Conservation (phyloP, 1,140 invertebrate species). For the Neomicropteryx cornuta region DNA sequence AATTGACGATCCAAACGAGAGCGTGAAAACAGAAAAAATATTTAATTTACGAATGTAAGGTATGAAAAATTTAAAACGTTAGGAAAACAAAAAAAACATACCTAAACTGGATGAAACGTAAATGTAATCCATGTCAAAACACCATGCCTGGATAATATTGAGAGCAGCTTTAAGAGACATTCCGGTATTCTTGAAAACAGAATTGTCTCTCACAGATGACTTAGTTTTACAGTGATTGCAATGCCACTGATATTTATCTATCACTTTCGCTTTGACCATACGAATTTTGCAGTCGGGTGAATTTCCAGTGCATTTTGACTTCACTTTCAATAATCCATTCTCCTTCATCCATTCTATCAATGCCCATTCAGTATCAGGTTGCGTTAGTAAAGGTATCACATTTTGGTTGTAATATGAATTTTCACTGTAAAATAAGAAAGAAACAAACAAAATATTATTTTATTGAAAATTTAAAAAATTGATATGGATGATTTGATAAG, state of each 20-base stretch:
- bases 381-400: too few species aligned
- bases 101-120: constrained; percentile 10
- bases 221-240: constrained; percentile 13
- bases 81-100: constrained; percentile 5
- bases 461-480: too few species aligned
- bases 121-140: constrained; percentile 12
- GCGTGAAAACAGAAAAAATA: not conserved
- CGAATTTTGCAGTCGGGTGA: constrained; percentile 8
- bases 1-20: not conserved
- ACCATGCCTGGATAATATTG: constrained; percentile 15
- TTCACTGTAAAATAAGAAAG: too few species aligned
- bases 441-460: too few species aligned
- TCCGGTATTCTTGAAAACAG: constrained; percentile 14
- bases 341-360: constrained; percentile 15
- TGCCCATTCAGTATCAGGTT: constrained; percentile 8
- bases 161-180: constrained; percentile 10
- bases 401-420: too few species aligned
- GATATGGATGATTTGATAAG: too few species aligned
- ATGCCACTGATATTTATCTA: constrained; percentile 15
- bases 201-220: constrained; percentile 12
- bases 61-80: not conserved
- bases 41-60: not conserved
- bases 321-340: constrained; percentile 7
- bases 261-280: constrained; percentile 9
- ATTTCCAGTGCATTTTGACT: constrained; percentile 9